phyloP scores from a whole-genome alignment of 2,113 vertebrate species.

The Haemorhous mexicanus region DNA sequence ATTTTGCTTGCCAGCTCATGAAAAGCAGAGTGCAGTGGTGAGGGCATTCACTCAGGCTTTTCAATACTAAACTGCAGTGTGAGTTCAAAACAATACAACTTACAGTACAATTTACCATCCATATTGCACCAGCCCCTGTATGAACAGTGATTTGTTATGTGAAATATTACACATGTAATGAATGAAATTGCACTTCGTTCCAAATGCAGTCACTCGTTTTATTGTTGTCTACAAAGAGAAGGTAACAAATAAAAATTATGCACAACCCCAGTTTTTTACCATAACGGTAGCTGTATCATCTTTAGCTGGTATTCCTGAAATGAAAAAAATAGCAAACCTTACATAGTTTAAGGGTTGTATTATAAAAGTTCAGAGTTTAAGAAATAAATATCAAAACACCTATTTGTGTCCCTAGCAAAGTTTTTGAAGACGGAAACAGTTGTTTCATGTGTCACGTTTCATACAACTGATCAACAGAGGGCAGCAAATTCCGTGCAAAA shows the following conservation, averaged over 20 bases:
- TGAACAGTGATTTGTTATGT: rapidly evolving
- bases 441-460: neutral
- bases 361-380: neutral
- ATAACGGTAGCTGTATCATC: neutral
- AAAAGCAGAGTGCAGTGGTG: neutral
- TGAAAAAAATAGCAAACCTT: neutral
- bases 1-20: neutral
- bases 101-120: neutral
- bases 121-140: neutral
- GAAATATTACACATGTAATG: neutral
- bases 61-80: neutral
- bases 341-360: rapidly evolving
- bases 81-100: neutral
- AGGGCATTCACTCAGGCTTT: neutral
- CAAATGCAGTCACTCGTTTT: neutral
- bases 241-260: neutral
- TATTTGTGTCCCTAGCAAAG: rapidly evolving
- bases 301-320: neutral
- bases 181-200: neutral
- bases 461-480: constrained; percentile 6
- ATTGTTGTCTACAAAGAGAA: neutral
- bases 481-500: constrained; percentile 54
- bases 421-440: neutral
- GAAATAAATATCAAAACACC: neutral
- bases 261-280: neutral